Conservation (phyloP, 2,888 invertebrate species). For the Acanthacorydalis orientalis region DNA sequence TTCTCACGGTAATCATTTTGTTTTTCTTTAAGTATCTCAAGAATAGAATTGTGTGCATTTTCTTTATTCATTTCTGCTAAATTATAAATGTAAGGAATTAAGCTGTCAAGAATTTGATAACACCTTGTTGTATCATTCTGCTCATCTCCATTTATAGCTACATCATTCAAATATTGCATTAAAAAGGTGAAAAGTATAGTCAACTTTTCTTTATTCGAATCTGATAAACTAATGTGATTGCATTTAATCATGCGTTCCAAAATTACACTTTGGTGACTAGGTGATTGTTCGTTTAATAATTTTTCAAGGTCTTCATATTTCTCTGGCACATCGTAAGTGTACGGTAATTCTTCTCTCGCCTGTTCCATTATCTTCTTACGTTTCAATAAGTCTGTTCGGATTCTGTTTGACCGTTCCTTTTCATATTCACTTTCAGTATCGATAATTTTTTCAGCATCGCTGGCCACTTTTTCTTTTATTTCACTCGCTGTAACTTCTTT, state of each 20-base stretch:
- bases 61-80: slow-evolving; percentile 53
- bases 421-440: not conserved
- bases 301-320: slow-evolving; percentile 44
- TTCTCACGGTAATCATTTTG: slow-evolving; percentile 36
- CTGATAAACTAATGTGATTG: slow-evolving; percentile 66
- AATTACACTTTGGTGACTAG: slow-evolving; percentile 49
- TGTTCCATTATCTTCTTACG: slow-evolving; percentile 32
- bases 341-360: slow-evolving; percentile 39
- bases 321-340: slow-evolving; percentile 39
- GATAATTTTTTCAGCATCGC: not conserved
- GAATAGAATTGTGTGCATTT: slow-evolving; percentile 44
- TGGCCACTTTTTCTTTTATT: not conserved
- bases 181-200: slow-evolving; percentile 57
- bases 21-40: slow-evolving; percentile 58
- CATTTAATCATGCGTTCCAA: slow-evolving; percentile 73
- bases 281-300: slow-evolving; percentile 39
- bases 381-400: slow-evolving; percentile 21
- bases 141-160: slow-evolving; percentile 24
- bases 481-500: not conserved
- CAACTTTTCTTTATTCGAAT: slow-evolving; percentile 61
- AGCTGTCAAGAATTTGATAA: slow-evolving; percentile 39
- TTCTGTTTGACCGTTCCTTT: slow-evolving; percentile 10
- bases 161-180: slow-evolving; percentile 59
- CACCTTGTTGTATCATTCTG: slow-evolving; percentile 18
- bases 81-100: slow-evolving; percentile 44